Base-by-base conservation (phyloP, 2,888 invertebrate species). In the Beris chalybata region DNA sequence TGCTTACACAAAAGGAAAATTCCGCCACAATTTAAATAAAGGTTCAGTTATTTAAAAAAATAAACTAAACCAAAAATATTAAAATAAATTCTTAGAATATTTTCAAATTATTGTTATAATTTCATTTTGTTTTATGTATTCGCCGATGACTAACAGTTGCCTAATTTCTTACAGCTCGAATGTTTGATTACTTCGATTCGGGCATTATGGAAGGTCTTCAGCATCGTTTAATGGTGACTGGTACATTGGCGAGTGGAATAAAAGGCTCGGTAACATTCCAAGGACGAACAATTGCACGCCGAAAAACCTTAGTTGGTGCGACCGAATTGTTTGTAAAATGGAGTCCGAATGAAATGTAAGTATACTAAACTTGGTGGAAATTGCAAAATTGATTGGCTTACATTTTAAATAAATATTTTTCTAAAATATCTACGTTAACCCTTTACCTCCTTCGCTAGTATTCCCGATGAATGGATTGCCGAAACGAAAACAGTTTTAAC, bases 131-230 rank as follows among this genome's bases (percentile, higher is more conserved):
- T 58, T 56, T 38, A n/a, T n/a, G 11, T 44, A 30, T 53, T 53
- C 12, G 6, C 9, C 22, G 22, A 15, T 1, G 15, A 53, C 29
- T 30, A 15, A 53, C 13, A 56, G 31, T 48, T 48, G 44, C 48
- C 5, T 38, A 7, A 69, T 70, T 69, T 67, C 71, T 84, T 86
- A 29, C 84, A 95, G 95, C 95, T 71, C 91, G 94, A 73, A 90
- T 92, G 85, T 94, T 93, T 79, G 96, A 97, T 82, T 95, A 91
- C 83, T 93, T 96, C 82, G 97, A 97, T 83, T 83, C 89, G 71
- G 92, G 95, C 61, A 90, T 91, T 71, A 95, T 96, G 96, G 95
- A 95, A 81, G 91, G 92, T 0, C 84, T 97, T 50, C 90, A 92
- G 79, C 90, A 93, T 82, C 89, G 91, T 69, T 82, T 96, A 72